phyloP scores from a whole-genome alignment of 2,113 vertebrate species.

The Vanacampus margaritifer region DNA sequence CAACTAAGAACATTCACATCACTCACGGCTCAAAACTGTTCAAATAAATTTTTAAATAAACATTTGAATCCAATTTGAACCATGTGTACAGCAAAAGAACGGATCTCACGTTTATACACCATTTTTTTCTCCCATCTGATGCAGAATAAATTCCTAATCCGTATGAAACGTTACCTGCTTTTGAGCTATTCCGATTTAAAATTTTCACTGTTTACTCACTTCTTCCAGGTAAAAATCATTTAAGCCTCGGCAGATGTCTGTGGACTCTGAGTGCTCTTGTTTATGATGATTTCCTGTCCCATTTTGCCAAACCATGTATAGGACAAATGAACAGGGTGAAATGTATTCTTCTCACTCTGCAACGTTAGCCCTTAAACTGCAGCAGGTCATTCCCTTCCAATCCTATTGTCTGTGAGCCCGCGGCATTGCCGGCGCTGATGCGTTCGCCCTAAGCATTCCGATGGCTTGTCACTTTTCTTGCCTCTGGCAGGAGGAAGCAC shows the following conservation, averaged over 20 bases:
- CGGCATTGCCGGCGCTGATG: constrained; percentile 55
- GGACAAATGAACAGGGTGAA: constrained; percentile 1
- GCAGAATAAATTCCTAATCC: no score
- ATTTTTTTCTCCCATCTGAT: not conserved
- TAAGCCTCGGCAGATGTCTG: not conserved
- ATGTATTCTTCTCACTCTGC: constrained; percentile 8
- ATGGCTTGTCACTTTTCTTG: constrained; percentile 64
- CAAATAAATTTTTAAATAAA: not conserved
- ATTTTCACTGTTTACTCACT: not conserved
- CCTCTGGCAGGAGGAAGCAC: constrained; percentile 57
- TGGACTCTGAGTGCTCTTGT: not conserved
- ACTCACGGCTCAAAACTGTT: not conserved
- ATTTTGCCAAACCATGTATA: constrained; percentile 6
- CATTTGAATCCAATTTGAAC: not conserved
- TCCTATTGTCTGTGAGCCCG: constrained; percentile 50
- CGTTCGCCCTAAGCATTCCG: constrained; percentile 60
- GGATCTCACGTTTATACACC: not conserved
- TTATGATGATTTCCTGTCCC: constrained; percentile 2
- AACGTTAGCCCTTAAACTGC: constrained; percentile 19
- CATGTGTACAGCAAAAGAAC: not conserved
- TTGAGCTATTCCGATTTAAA: not conserved
- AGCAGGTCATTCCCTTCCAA: constrained; percentile 51
- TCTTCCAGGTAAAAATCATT: not conserved
- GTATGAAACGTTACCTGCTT: not conserved
- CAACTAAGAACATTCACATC: not conserved